Base-by-base conservation (phyloP, 2,113 vertebrate species). In the Phasianus colchicus region DNA sequence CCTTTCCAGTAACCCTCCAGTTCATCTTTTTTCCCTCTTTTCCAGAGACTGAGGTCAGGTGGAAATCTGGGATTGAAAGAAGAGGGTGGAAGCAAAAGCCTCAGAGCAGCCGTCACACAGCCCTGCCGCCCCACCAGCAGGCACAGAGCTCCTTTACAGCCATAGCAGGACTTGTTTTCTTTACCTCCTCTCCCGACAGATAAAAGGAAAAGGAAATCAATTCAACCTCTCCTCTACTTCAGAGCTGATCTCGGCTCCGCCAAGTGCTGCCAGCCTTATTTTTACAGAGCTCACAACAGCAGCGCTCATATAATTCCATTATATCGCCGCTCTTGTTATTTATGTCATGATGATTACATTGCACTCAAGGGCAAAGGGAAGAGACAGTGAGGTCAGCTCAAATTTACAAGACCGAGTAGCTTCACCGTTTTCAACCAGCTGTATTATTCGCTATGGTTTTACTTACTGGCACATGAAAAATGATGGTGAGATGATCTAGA, bases 111-210 rank as follows among this genome's bases (percentile, higher is more conserved):
- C 17, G 2, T 8, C 32, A 20, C 20, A 14, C 0, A 0, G 8
- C 22, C 11, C 9, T 13, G 58, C 27, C 1, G 0, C 60, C 1
- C 0, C 6, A 32, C 40, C 4, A 43, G 48, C 0, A 0, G 55
- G 58, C 85, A 67, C 58, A 29, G 25, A 67, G 65, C 18, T 58
- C 74, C 64, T 88, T 38, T 29, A 43, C 50, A 73, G 14, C 42
- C 54, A 15, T 2, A 29, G n/a, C 0, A 0, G 69, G 69, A 67
- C 57, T 67, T 47, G 30, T 58, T 92, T 74, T 43, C 63, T 85
- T 86, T 10, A n/a, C 75, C 55, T 73, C 63, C 48, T 45, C 55
- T 82, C n/a, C 48, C 11, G 19, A 57, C 25, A 73, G 67, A 70
- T 30, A 43, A 74, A 76, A 74, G n/a, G 61, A 36, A 89, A 93